Base-by-base conservation (phyloP, 1,140 invertebrate genomes). In the Drosophila athabasca region DNA sequence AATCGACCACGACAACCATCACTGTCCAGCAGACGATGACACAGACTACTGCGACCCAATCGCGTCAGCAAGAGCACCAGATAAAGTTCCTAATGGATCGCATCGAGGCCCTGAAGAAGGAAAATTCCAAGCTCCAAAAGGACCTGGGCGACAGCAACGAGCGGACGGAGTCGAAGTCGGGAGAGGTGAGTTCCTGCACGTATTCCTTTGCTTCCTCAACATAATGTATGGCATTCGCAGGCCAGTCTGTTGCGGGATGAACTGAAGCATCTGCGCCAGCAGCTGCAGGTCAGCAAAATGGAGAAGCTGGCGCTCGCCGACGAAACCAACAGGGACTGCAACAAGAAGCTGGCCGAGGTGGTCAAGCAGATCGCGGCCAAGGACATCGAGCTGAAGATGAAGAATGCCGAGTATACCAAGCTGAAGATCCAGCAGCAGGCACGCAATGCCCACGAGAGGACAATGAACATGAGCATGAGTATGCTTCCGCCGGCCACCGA, bases 41-140 rank as follows among this genome's bases (percentile, higher is more conserved):
- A 35, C 11, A 35, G 6, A 44, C 29, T 8, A 66, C 76, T 0
- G 65, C 51, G 7, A 72, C 55, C 5, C 76, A 69, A 58, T 19
- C 83, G 1, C 79, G 90, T 1, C 90, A 91, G 52, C 76, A 87
- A 26, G 90, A 91, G 31, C 69, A 84, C 0, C 90, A 91, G 54
- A 62, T 91, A 1, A 90, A 91, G 49, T 85, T 89, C 24, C 57
- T 91, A 11, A 82, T 80, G 78, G 83, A 91, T 6, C 83, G 87
- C 0, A 61, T 90, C 1, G 90, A 91, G 45, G 24, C 48, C 1
- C 39, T 91, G 0, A 90, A 91, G 39, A 80, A 76, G 6, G 80
- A 90, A 24, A 91, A 91, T 26, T n/a, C 50, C 0, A 90, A 90
- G 54, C 53, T 91, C n/a, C 68, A 71, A 6, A 85, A 78, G 7